phyloP scores from a whole-genome alignment of 2,888 invertebrate species.

The Pelosia muscerda region DNA sequence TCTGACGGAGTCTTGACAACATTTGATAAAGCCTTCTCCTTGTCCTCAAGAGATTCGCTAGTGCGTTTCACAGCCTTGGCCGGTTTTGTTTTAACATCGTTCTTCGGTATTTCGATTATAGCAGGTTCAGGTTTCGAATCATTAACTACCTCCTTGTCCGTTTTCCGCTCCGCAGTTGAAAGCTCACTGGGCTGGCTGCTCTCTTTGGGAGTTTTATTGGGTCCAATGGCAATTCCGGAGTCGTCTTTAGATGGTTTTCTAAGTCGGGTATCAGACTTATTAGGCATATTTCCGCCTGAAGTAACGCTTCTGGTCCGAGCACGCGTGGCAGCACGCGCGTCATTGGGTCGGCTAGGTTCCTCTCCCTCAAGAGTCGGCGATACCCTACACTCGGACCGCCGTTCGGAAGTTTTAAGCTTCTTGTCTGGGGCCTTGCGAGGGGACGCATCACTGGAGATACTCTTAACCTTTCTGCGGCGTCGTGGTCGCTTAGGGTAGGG shows the following conservation, averaged over 20 bases:
- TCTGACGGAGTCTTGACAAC: background rate
- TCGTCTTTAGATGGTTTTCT: constrained; percentile 83
- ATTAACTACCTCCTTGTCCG: constrained; percentile 86
- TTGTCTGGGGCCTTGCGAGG: constrained; percentile 91
- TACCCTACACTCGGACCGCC: constrained; percentile 91
- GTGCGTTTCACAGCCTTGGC: constrained; percentile 55
- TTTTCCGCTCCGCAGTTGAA: constrained; percentile 88
- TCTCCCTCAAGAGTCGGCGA: constrained; percentile 92
- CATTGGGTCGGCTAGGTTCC: constrained; percentile 87
- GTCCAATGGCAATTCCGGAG: constrained; percentile 64
- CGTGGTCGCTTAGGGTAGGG: constrained; percentile 79
- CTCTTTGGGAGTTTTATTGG: constrained; percentile 87
- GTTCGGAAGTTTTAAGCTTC: constrained; percentile 95
- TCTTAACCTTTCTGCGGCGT: constrained; percentile 76
- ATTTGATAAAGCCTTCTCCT: constrained; percentile 53
- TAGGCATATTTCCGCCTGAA: constrained; percentile 89
- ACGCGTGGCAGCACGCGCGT: constrained; percentile 85
- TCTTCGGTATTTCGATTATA: constrained; percentile 64
- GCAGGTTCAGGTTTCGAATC: constrained; percentile 67
- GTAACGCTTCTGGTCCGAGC: constrained; percentile 90
- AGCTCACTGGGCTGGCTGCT: constrained; percentile 86
- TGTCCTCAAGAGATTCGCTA: constrained; percentile 73
- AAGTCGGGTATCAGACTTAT: constrained; percentile 86
- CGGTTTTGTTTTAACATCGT: constrained; percentile 60
- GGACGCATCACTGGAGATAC: constrained; percentile 72